Base-by-base conservation (phyloP, 2,797 vertebrate species). In the Atherinosoma microstoma region DNA sequence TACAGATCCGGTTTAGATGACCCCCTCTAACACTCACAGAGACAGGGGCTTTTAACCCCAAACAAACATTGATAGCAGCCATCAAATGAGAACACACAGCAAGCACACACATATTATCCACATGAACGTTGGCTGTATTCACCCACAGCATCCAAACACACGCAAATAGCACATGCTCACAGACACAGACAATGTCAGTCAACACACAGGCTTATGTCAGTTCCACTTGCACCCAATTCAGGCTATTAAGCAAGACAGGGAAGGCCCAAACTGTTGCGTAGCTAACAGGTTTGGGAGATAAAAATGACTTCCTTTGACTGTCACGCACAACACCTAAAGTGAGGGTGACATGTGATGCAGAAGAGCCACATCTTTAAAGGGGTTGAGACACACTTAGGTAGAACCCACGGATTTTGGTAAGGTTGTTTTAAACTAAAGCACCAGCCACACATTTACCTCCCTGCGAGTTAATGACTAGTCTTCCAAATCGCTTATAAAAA, bases 1-100 rank as follows among this genome's bases (percentile, higher is more conserved):
- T 58, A 79, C 87, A 86, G 84, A 91, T 91, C 91, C 72, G 88
- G 85, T 92, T 93, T 92, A 84, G 87, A 89, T 92, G 92, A 92
- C 92, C 91, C 92, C 82, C 72, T 61, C 87, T 90, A 91, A 92
- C 90, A 86, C 90, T 88, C 89, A 83, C 81, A 74, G 90, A 91
- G 89, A 92, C 78, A 73, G 68, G 75, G 84, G 88, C 86, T 90
- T 89, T 88, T 87, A 90, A 91, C 91, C 90, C 84, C 84, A 90
- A 88, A 91, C 89, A 89, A 91, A 91, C 84, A 90, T 64, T 40
- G 86, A 87, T 82, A 84, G 85, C 47, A 64, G 81, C 76, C 54
- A 71, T 79, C 79, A 78, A 83, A 90, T 81, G 64, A 84, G 87
- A 90, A 86, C 86, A 83, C 85, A 87, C 79, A 86, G 54, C 35